Conservation (phyloP, 2,113 vertebrate genomes). For the Tretioscincus oriximinensis region DNA sequence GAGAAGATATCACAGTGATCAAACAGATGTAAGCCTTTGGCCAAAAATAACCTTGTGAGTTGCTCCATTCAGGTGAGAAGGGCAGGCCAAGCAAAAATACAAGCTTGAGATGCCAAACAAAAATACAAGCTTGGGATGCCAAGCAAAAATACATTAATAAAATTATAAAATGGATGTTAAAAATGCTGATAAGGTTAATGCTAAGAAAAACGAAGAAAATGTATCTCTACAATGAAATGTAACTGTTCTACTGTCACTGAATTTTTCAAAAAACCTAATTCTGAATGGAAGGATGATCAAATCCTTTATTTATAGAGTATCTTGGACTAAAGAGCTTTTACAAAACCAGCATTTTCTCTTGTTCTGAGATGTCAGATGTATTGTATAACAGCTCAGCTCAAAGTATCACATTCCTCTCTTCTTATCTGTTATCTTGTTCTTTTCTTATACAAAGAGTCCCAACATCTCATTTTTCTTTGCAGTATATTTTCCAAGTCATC, state of each 20-base stretch:
- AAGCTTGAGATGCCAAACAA: too few relatives aligned
- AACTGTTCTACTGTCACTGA: background rate
- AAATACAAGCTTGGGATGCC: background rate
- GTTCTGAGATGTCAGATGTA: slow-evolving; percentile 40
- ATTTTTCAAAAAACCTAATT: background rate
- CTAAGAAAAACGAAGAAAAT: background rate
- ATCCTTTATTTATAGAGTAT: slow-evolving; percentile 1
- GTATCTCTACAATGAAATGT: background rate
- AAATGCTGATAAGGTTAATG: background rate
- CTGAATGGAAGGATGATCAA: slow-evolving; percentile 17
- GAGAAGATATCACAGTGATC: too few relatives aligned
- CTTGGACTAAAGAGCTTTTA: slow-evolving; percentile 34
- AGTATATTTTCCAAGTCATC: slow-evolving; percentile 41
- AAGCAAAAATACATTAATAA: background rate
- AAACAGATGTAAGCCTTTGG: too few relatives aligned
- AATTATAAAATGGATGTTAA: background rate
- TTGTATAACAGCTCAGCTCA: slow-evolving; percentile 38
- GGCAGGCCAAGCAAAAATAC: background rate
- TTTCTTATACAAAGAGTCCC: slow-evolving; percentile 46
- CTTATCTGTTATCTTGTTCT: slow-evolving; percentile 51
- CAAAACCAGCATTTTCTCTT: background rate
- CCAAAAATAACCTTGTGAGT: too few relatives aligned
- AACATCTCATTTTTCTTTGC: slow-evolving; percentile 42
- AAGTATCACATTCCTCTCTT: slow-evolving; percentile 38
- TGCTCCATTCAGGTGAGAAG: too few relatives aligned